phyloP scores from a whole-genome alignment of 2,888 invertebrate species.

The Stenotaenia linearis region DNA sequence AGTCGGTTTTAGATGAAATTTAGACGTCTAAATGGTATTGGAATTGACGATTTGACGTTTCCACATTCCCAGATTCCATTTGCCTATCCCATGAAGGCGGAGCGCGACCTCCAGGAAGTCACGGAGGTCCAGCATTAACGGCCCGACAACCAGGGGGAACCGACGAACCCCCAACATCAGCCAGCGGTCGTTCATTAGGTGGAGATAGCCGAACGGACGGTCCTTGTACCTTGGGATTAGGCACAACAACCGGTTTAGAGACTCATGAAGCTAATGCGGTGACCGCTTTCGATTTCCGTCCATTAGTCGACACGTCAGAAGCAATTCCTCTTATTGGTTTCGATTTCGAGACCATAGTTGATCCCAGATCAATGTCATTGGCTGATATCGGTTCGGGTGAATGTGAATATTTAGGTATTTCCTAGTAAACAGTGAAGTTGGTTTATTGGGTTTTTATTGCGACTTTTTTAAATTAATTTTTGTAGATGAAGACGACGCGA shows the following conservation, averaged over 20 bases:
- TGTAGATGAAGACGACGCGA: background rate
- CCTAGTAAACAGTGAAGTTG: too few relatives aligned
- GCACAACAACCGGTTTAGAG: background rate
- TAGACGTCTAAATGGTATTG: background rate
- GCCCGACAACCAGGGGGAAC: background rate
- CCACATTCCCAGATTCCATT: background rate
- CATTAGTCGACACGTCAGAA: background rate
- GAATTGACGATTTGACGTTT: background rate
- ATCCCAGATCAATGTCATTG: background rate
- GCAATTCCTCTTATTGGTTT: background rate
- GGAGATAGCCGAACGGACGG: background rate
- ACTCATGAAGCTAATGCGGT: background rate
- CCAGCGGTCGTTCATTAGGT: background rate
- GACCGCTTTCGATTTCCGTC: background rate
- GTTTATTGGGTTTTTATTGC: too few relatives aligned
- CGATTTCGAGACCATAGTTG: background rate
- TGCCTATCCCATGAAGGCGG: background rate
- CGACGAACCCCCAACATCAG: background rate
- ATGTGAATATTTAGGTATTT: background rate
- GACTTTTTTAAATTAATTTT: too few relatives aligned
- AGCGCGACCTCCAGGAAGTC: background rate
- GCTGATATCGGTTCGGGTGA: background rate
- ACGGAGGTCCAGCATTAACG: background rate
- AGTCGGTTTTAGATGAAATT: too few relatives aligned
- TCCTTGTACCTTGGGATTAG: background rate